Evolutionary conservation across 2,888 invertebrate genomes (phyloP).

Genomic region (Archaeoteleia sp.): DNA sequence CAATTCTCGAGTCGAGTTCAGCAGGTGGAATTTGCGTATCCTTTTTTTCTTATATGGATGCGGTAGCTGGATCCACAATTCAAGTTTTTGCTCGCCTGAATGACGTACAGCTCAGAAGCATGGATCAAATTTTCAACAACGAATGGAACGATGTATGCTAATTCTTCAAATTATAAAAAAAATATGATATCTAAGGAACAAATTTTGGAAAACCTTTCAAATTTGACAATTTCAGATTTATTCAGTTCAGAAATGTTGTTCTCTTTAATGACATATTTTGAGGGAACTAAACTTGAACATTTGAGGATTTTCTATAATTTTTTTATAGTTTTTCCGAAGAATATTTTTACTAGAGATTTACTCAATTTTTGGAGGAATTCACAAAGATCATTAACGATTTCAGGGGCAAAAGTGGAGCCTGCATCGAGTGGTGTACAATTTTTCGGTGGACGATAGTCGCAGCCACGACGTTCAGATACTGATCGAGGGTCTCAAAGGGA

Average conservation of each 20-base stretch:
- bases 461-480: slow-evolving; percentile 48
- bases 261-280: too few species aligned
- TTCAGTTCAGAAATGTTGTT: background rate
- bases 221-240: background rate
- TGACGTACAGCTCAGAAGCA: slow-evolving; percentile 6
- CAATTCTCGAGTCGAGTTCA: slow-evolving; percentile 17
- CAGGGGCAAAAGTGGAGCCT: slow-evolving; percentile 43
- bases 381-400: background rate
- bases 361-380: too few species aligned
- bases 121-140: slow-evolving; percentile 16
- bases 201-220: background rate
- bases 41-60: slow-evolving; percentile 50
- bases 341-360: too few species aligned
- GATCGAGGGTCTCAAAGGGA: slow-evolving; percentile 53
- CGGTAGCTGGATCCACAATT: slow-evolving; percentile 37
- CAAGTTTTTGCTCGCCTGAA: slow-evolving; percentile 27
- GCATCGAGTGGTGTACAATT: slow-evolving; percentile 44
- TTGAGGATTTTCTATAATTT: too few species aligned
- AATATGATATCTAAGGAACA: too few species aligned
- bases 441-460: slow-evolving; percentile 35
- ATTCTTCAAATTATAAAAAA: too few species aligned
- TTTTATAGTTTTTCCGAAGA: slow-evolving; percentile 11
- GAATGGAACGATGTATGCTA: slow-evolving; percentile 23
- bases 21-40: slow-evolving; percentile 37
- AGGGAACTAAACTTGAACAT: too few species aligned